Evolutionary conservation across 2,888 invertebrate species (phyloP).

Genomic region (Holacanthella duospinosa): DNA sequence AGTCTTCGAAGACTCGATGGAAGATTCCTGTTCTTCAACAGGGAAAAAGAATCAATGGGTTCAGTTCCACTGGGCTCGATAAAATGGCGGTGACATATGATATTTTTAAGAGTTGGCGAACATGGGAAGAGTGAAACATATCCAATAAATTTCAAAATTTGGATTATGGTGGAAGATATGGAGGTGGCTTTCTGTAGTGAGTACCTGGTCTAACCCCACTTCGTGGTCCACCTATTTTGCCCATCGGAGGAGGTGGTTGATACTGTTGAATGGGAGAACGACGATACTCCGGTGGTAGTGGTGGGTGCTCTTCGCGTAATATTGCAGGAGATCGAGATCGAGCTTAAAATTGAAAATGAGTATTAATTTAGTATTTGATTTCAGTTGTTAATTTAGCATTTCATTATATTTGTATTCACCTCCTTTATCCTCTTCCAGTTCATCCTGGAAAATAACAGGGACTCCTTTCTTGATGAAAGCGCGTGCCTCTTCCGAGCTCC

Average conservation of each 20-base stretch:
- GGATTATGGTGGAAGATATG: slow-evolving; percentile 97
- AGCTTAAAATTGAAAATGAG: not conserved
- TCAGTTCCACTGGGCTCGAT: too few species aligned
- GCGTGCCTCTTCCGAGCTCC: slow-evolving; percentile 16
- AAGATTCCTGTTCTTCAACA: too few species aligned
- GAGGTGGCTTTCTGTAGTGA: slow-evolving; percentile 88
- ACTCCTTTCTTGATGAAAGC: slow-evolving; percentile 51
- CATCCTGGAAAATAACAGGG: slow-evolving; percentile 94
- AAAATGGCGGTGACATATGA: too few species aligned
- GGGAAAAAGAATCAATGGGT: too few species aligned
- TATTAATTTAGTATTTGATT: not conserved
- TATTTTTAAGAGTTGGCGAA: too few species aligned
- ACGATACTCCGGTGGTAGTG: slow-evolving; percentile 18
- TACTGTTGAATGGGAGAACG: slow-evolving; percentile 31
- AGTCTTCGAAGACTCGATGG: too few species aligned
- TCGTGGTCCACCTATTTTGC: slow-evolving; percentile 45
- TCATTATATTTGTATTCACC: slow-evolving; percentile 56
- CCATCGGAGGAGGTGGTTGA: slow-evolving; percentile 65
- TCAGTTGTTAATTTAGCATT: not conserved
- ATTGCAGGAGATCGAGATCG: slow-evolving; percentile 13
- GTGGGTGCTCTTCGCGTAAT: slow-evolving; percentile 10
- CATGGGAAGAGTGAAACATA: too few species aligned
- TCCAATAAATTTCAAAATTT: too few species aligned
- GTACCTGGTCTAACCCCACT: slow-evolving; percentile 74
- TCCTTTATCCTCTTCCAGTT: slow-evolving; percentile 83